Percentiles rank a stretch among this genome's conserved stretches.
phyloP scores from a whole-genome alignment of 2,888 invertebrate species.

The Lithophane leautieri region DNA sequence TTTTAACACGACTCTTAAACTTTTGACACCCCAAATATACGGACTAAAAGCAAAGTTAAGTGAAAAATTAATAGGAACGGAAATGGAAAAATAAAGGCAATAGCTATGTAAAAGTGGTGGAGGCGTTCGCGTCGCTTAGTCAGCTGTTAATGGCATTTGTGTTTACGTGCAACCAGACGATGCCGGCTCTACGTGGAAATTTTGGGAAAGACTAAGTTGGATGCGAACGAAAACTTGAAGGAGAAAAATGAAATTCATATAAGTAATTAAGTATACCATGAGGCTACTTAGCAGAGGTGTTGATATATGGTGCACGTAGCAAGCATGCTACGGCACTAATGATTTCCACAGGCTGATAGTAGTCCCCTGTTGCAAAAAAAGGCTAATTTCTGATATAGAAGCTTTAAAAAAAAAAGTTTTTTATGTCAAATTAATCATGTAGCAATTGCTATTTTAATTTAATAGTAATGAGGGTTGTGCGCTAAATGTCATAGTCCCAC shows the following conservation, averaged over 20 bases:
- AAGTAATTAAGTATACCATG: too few species aligned
- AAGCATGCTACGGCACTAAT: not conserved
- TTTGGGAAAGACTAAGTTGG: conserved; percentile 64
- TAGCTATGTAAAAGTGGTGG: conserved; percentile 64
- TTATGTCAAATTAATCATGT: not conserved
- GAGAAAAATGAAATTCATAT: conserved; percentile 11
- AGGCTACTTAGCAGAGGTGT: not conserved
- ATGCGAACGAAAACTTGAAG: conserved; percentile 31
- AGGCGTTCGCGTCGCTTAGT: conserved; percentile 72
- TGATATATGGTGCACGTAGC: too few species aligned
- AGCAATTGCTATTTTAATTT: not conserved
- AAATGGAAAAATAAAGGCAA: conserved; percentile 69
- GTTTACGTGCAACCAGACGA: conserved; percentile 74
- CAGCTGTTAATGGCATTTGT: conserved; percentile 80
- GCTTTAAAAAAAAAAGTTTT: not conserved
- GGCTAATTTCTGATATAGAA: rapidly evolving
- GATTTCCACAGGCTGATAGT: not conserved
- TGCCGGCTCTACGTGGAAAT: conserved; percentile 55
- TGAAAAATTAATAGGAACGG: conserved; percentile 61
- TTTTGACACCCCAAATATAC: conserved; percentile 26
- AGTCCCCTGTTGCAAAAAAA: too few species aligned
- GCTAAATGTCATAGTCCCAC: conserved; percentile 15
- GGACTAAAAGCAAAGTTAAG: conserved; percentile 47
- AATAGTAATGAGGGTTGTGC: not conserved
- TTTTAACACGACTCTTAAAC: conserved; percentile 31